Evolutionary conservation across 2,113 vertebrate species (phyloP), one percentile per base, ranked within the genome.

Genomic region (Paralichthys olivaceus): DNA sequence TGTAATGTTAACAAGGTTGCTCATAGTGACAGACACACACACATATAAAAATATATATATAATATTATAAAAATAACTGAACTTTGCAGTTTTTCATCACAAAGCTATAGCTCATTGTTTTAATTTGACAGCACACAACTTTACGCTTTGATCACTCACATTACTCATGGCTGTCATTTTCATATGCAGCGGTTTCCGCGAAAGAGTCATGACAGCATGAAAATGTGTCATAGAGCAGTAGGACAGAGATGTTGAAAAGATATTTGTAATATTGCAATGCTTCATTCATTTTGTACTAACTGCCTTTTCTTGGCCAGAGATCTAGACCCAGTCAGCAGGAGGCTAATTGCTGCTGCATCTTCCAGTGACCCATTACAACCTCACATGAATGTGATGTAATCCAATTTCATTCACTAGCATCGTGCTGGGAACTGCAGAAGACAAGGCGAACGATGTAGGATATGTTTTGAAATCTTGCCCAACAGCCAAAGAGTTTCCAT

Each of bases 361-460:
- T 62, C 12, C 28, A 57, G 4, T 9, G 23, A 14, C 5, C 57
- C 47, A 57, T 58, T 51, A 58, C 11, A 68, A 62, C 17, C 47
- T 34, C 5, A 34, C n/a, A 56, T 2, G 6, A 79, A 40, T 11
- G 60, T 47, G 43, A 73, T 53, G 32, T 32, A 53, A 54, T 65
- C 17, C 51, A n/a, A 17, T 45, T 47, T 23, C 28, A 23, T 40
- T 62, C 68, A 62, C 62, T 7, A 53, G 53, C 19, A 20, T 22
- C 4, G 14, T 0, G 54, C 66, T 62, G 15, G 1, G 25, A 72
- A 34, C 26, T 1, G 22, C 59, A 49, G 7, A 7, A 23, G 47
- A 49, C 5, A 0, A 28, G 1, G 4, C 25, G 6, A 67, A 62
- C n/a, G 23, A 49, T 26, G 13, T 45, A 12, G 60, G 0, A 5